phyloP scores from a whole-genome alignment of 2,113 vertebrate species.

The Oryzias celebensis region DNA sequence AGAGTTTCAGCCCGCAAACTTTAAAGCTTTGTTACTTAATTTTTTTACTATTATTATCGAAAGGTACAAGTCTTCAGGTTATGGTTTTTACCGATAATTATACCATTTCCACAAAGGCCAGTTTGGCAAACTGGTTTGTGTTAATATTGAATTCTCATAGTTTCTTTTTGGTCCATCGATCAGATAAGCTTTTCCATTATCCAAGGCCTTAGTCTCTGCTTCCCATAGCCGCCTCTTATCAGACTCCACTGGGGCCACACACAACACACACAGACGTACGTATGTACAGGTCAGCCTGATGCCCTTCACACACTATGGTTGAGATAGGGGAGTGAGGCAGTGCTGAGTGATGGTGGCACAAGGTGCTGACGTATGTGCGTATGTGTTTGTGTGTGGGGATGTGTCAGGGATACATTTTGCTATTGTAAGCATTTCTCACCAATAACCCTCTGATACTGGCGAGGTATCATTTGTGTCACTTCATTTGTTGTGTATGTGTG shows the following conservation, averaged over 20 bases:
- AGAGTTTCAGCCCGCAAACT: conserved; percentile 56
- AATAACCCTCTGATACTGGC: conserved; percentile 63
- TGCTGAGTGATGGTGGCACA: conserved; percentile 75
- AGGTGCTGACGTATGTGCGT: conserved; percentile 69
- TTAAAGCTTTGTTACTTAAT: conserved; percentile 42
- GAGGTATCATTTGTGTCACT: conserved; percentile 73
- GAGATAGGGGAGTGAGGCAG: conserved; percentile 64
- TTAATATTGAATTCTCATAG: conserved; percentile 61
- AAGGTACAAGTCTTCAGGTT: conserved; percentile 58
- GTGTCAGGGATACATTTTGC: conserved; percentile 69
- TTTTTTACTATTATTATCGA: conserved; percentile 65
- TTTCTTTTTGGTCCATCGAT: conserved; percentile 77
- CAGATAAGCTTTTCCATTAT: conserved; percentile 81
- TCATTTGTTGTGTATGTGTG: conserved; percentile 66
- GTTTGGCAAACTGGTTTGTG: conserved; percentile 60
- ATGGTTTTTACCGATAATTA: conserved; percentile 71
- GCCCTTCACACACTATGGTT: conserved; percentile 75
- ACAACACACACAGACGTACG: conserved; percentile 21
- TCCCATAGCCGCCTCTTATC: conserved; percentile 75
- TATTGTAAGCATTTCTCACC: conserved; percentile 71
- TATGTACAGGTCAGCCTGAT: conserved; percentile 64
- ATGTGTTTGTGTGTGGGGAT: conserved; percentile 60
- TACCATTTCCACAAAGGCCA: conserved; percentile 51
- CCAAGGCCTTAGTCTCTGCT: conserved; percentile 74
- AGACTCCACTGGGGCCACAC: conserved; percentile 68